Conservation (phyloP, 2,797 vertebrate species). For the Pygocentrus nattereri region DNA sequence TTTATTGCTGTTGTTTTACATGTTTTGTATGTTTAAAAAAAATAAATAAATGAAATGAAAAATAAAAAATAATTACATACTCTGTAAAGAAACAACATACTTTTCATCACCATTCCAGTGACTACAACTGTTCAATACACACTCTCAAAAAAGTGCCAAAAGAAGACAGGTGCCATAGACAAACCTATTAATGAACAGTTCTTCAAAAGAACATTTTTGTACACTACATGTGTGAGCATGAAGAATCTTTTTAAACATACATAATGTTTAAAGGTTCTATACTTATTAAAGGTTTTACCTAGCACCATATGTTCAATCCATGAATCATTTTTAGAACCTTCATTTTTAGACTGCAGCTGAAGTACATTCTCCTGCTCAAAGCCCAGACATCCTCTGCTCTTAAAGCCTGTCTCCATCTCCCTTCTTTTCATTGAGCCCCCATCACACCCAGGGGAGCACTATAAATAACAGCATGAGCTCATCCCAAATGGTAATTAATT, state of each 20-base stretch:
- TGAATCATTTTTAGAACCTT: neutral
- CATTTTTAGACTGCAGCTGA: neutral
- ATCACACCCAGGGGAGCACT: slow-evolving; percentile 51
- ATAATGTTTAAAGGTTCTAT: neutral
- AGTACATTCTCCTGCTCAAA: slow-evolving; percentile 46
- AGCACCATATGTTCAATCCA: neutral
- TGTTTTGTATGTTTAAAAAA: no score
- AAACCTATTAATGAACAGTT: neutral
- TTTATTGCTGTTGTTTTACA: no score
- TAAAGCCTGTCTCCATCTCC: slow-evolving; percentile 25
- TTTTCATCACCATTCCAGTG: neutral
- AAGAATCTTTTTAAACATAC: no score
- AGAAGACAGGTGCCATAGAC: neutral
- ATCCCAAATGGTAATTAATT: slow-evolving; percentile 75
- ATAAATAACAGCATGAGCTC: slow-evolving; percentile 75
- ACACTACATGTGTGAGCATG: no score
- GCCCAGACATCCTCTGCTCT: slow-evolving; percentile 55
- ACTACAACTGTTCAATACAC: slow-evolving; percentile 35
- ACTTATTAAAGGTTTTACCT: no score
- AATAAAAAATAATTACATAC: no score
- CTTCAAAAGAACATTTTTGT: neutral
- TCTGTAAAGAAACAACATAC: neutral
- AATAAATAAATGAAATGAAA: no score
- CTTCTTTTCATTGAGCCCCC: slow-evolving; percentile 45
- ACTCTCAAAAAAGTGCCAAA: slow-evolving; percentile 44